These are phyloP conservation scores for Philotrypesis tridentata DNA, from an alignment of 1,140 invertebrate genomes.

Conservation along the genomic window DNA sequence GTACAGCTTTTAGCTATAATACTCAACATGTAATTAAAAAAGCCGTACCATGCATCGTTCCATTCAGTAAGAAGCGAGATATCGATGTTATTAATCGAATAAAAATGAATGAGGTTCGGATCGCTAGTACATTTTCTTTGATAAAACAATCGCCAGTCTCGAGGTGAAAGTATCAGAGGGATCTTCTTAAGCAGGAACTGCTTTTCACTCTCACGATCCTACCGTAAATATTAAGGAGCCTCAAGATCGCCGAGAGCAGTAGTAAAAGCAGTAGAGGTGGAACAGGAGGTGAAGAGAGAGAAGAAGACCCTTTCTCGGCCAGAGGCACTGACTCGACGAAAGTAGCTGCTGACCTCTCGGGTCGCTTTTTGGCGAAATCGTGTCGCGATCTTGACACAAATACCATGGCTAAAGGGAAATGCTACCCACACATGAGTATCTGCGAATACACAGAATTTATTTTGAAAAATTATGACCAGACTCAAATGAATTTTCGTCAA, in stretches of 20 bases:
- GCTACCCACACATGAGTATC: constrained; percentile 5
- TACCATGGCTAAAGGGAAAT: constrained; percentile 49
- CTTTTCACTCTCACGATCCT: constrained; percentile 57
- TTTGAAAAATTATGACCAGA: not conserved
- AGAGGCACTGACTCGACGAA: constrained; percentile 54
- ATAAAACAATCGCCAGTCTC: constrained; percentile 28
- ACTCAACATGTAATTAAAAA: constrained; percentile 14
- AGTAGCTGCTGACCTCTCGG: constrained; percentile 60
- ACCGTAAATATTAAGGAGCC: constrained; percentile 60
- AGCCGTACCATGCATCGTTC: not conserved
- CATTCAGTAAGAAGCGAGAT: constrained; percentile 16
- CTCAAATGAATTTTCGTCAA: constrained; percentile 14
- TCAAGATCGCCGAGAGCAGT: constrained; percentile 5
- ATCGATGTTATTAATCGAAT: constrained; percentile 31
- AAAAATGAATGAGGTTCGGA: not conserved
- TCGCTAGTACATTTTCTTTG: constrained; percentile 13
- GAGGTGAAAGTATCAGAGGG: constrained; percentile 58
- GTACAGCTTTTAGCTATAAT: constrained; percentile 17
- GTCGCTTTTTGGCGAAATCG: constrained; percentile 53
- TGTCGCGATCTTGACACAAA: constrained; percentile 60
- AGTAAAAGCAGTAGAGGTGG: not conserved
- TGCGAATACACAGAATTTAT: not conserved
- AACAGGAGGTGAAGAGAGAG: constrained; percentile 44
- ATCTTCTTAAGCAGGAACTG: constrained; percentile 57
- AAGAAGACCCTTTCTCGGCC: constrained; percentile 51